Conservation (phyloP, 2,888 invertebrate genomes). For the Caenorhabditis japonica region DNA sequence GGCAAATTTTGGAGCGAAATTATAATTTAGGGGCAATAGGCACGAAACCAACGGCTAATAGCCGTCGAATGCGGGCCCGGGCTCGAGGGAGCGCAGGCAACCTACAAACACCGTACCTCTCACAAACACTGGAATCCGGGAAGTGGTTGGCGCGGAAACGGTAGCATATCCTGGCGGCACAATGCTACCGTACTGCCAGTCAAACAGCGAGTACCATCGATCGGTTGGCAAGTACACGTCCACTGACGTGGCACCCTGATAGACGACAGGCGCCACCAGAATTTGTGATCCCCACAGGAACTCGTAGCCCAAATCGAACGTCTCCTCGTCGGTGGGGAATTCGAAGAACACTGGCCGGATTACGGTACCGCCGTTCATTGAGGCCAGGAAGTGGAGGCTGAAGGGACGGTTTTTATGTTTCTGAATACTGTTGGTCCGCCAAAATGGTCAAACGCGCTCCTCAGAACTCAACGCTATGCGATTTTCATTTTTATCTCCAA, state of each 20-base stretch:
- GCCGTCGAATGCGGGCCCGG: too few relatives aligned
- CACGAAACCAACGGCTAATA: too few relatives aligned
- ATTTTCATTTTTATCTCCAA: too few relatives aligned
- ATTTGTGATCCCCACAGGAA: constrained; percentile 74
- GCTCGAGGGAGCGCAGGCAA: too few relatives aligned
- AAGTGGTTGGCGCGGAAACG: constrained; percentile 68
- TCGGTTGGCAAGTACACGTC: constrained; percentile 78
- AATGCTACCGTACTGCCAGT: constrained; percentile 56
- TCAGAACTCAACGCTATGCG: too few relatives aligned
- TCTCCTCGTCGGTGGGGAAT: constrained; percentile 58
- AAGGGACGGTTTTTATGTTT: background rate
- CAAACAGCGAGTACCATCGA: constrained; percentile 76
- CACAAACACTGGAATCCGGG: constrained; percentile 68
- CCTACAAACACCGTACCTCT: too few relatives aligned
- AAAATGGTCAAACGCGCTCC: too few relatives aligned
- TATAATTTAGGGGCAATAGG: too few relatives aligned
- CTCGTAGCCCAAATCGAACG: constrained; percentile 66
- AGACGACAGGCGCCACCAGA: constrained; percentile 61
- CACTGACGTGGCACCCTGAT: constrained; percentile 58
- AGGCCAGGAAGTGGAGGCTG: constrained; percentile 68
- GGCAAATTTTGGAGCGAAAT: too few relatives aligned
- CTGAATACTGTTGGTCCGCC: too few relatives aligned
- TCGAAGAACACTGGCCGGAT: constrained; percentile 75
- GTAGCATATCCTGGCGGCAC: constrained; percentile 49
- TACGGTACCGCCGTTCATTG: constrained; percentile 66